Percentiles rank a stretch among this genome's conserved stretches.
These are phyloP conservation scores for Ptyas mucosa DNA, from an alignment of 2,113 vertebrate species.

Conservation along the genomic window DNA sequence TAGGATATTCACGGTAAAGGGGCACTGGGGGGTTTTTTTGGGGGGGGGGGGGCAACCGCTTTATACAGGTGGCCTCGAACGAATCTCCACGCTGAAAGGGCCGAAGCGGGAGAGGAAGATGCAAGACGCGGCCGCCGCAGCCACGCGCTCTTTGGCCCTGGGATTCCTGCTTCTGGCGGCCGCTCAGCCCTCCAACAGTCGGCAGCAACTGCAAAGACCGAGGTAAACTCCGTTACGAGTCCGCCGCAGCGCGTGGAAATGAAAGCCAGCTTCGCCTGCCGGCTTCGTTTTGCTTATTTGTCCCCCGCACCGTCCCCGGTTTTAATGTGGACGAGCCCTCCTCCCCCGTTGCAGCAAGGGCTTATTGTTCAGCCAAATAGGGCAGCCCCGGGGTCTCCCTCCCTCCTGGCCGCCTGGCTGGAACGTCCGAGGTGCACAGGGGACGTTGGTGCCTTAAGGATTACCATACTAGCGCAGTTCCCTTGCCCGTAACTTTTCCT, in stretches of 20 bases:
- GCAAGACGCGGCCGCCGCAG: conserved; percentile 68
- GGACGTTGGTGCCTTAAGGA: not conserved
- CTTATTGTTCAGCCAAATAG: not conserved
- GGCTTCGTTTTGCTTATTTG: not conserved
- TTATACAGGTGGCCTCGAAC: conserved; percentile 35
- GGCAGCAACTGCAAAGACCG: conserved; percentile 64
- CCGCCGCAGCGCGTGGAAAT: not conserved
- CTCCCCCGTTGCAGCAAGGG: not conserved
- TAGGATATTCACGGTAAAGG: conserved; percentile 78
- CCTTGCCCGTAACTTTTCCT: not conserved
- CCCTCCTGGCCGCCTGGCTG: not conserved
- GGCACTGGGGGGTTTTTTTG: conserved; percentile 8
- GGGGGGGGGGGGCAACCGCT: not conserved
- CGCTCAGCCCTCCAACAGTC: conserved; percentile 61
- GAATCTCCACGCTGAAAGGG: conserved; percentile 5
- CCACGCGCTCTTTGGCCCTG: conserved; percentile 61
- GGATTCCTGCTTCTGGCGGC: conserved; percentile 52
- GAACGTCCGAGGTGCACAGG: not conserved
- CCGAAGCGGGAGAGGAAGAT: not conserved
- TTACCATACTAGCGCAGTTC: not conserved
- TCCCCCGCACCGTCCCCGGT: not conserved
- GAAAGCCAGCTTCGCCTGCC: not conserved
- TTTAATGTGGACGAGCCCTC: not conserved
- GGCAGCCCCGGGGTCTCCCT: not conserved
- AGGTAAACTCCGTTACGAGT: conserved; percentile 66